phyloP scores from a whole-genome alignment of 2,113 vertebrate species.

The Amphiprion percula region DNA sequence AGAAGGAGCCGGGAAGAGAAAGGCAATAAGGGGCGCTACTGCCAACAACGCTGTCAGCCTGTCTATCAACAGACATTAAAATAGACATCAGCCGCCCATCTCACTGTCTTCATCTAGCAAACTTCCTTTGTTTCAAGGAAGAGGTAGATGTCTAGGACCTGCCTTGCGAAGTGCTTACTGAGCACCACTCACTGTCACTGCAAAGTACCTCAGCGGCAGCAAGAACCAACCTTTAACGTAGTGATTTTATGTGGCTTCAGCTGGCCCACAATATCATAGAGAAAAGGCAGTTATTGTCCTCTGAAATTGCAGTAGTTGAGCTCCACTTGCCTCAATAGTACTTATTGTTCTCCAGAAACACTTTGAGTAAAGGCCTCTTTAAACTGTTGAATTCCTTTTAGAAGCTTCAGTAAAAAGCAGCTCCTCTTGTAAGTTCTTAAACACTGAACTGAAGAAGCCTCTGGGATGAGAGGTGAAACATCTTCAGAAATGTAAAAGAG shows the following conservation, averaged over 20 bases:
- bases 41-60: slow-evolving; percentile 47
- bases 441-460: too few relatives aligned
- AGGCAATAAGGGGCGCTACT: slow-evolving; percentile 24
- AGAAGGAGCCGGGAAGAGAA: slow-evolving; percentile 1
- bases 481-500: too few relatives aligned
- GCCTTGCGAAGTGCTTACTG: slow-evolving; percentile 63
- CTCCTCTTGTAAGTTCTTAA: too few relatives aligned
- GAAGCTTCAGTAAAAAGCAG: too few relatives aligned
- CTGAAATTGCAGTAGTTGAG: background rate
- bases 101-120: slow-evolving; percentile 32
- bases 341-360: background rate
- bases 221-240: background rate
- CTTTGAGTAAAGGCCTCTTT: background rate
- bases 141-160: slow-evolving; percentile 62
- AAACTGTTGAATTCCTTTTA: background rate
- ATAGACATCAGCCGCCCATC: slow-evolving; percentile 57
- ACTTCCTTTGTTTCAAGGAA: slow-evolving; percentile 51
- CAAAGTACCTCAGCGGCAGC: slow-evolving; percentile 37
- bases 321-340: background rate
- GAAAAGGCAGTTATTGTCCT: background rate
- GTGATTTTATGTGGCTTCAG: slow-evolving; percentile 29
- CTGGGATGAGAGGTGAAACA: too few relatives aligned
- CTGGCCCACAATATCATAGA: background rate
- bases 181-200: slow-evolving; percentile 62
- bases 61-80: slow-evolving; percentile 66